A percentile compares a stretch with the other conserved stretches of the same genome.
phyloP scores from a whole-genome alignment of 2,888 invertebrate species.

The Mimachlamys varia region DNA sequence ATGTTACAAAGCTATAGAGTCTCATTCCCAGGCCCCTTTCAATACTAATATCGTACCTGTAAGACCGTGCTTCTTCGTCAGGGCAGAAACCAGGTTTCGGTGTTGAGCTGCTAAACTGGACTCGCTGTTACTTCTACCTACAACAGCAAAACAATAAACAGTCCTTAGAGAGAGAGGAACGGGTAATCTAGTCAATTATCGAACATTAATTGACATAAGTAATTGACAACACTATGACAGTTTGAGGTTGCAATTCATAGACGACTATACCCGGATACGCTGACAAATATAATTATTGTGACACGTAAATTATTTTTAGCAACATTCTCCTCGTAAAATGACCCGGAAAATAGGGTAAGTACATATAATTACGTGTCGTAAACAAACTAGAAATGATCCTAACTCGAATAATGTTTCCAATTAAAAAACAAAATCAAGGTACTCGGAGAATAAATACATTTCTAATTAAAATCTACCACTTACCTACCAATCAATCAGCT shows the following conservation, averaged over 20 bases:
- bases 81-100: constrained; percentile 67
- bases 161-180: neutral
- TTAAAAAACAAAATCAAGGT: neutral
- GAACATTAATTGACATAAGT: neutral
- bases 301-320: constrained; percentile 23
- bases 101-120: constrained; percentile 62
- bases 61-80: constrained; percentile 58
- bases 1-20: too few relatives aligned
- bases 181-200: neutral
- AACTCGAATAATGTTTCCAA: neutral
- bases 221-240: neutral
- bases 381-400: constrained; percentile 5
- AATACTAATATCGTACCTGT: constrained; percentile 41
- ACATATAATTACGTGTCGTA: neutral
- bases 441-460: neutral
- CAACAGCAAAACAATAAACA: constrained; percentile 37
- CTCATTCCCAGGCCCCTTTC: too few relatives aligned
- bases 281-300: constrained; percentile 14
- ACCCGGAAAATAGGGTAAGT: constrained; percentile 12
- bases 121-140: constrained; percentile 53
- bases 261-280: neutral
- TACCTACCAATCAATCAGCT: neutral
- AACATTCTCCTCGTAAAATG: constrained; percentile 2
- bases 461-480: neutral
- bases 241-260: neutral